These are phyloP conservation scores for Crematogaster levior DNA, from an alignment of 2,888 invertebrate species.

Conservation along the genomic window DNA sequence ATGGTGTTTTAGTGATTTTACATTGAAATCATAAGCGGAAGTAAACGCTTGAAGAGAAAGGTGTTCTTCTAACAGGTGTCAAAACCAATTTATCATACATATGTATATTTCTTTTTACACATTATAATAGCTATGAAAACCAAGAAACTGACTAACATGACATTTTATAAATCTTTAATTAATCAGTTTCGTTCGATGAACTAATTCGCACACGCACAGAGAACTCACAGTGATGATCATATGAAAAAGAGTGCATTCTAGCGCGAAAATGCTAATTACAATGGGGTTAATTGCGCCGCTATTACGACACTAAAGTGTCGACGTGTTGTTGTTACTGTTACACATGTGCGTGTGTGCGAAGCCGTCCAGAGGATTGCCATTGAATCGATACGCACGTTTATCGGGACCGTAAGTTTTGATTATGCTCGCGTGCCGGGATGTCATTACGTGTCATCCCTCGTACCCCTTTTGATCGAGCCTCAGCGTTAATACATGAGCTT, in stretches of 20 bases:
- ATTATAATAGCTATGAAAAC: no score
- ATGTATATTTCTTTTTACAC: background rate
- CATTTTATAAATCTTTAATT: constrained; percentile 5
- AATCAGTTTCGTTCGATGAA: constrained; percentile 32
- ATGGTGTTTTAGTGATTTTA: constrained; percentile 22
- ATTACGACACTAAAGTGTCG: constrained; percentile 54
- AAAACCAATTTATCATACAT: background rate
- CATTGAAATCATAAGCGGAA: constrained; percentile 27
- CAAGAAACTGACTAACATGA: background rate
- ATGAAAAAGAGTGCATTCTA: constrained; percentile 10
- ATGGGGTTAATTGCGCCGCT: constrained; percentile 63
- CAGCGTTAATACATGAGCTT: constrained; percentile 15
- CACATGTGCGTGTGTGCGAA: background rate
- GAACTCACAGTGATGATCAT: constrained; percentile 1
- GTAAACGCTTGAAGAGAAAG: background rate
- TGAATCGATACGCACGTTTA: constrained; percentile 68
- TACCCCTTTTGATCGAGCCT: background rate
- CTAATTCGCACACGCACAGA: constrained; percentile 7
- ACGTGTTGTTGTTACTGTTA: background rate
- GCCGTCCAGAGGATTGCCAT: constrained; percentile 35
- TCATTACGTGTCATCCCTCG: constrained; percentile 51
- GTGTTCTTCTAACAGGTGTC: background rate
- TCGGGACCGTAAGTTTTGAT: constrained; percentile 78
- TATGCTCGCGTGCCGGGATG: constrained; percentile 72
- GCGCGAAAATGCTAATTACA: constrained; percentile 46